phyloP scores from a whole-genome alignment of 2,888 invertebrate genomes.

The Caenorhabditis wallacei region DNA sequence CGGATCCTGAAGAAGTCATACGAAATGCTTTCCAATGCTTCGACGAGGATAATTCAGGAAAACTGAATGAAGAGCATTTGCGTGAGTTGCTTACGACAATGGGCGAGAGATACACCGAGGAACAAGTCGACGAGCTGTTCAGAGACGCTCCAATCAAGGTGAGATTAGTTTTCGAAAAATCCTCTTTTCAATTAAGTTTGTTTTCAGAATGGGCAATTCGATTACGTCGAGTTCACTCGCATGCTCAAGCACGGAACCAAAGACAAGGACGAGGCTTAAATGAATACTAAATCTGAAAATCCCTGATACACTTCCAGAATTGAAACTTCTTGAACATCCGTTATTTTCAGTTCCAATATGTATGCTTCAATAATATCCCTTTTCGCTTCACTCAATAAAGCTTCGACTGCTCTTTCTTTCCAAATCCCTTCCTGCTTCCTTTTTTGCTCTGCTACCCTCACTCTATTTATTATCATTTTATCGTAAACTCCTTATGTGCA shows the following conservation, averaged over 20 bases:
- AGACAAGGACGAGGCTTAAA: conserved; percentile 91
- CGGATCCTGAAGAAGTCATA: conserved; percentile 92
- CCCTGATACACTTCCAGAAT: background rate
- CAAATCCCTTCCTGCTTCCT: background rate
- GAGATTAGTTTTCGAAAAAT: background rate
- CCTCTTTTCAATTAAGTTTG: background rate
- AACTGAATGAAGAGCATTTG: conserved; percentile 90
- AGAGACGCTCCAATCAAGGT: conserved; percentile 96
- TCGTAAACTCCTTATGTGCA: conserved; percentile 30
- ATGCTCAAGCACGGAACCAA: conserved; percentile 99
- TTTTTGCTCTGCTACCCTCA: background rate
- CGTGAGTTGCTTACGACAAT: conserved; percentile 96
- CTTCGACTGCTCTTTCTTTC: background rate
- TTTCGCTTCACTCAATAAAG: conserved; percentile 1
- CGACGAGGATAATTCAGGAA: conserved; percentile 93
- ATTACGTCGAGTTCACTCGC: conserved; percentile 98
- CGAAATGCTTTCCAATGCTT: conserved; percentile 99
- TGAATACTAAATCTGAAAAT: conserved; percentile 3
- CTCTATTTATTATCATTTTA: conserved; percentile 34
- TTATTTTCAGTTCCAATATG: conserved; percentile 1
- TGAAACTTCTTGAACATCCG: conserved; percentile 5
- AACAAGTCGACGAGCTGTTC: conserved; percentile 94
- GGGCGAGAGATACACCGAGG: conserved; percentile 86
- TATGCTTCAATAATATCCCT: background rate
- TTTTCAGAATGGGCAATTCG: conserved; percentile 88